Evolutionary conservation across 2,797 vertebrate species (phyloP).

Genomic region (Staurois parvus): DNA sequence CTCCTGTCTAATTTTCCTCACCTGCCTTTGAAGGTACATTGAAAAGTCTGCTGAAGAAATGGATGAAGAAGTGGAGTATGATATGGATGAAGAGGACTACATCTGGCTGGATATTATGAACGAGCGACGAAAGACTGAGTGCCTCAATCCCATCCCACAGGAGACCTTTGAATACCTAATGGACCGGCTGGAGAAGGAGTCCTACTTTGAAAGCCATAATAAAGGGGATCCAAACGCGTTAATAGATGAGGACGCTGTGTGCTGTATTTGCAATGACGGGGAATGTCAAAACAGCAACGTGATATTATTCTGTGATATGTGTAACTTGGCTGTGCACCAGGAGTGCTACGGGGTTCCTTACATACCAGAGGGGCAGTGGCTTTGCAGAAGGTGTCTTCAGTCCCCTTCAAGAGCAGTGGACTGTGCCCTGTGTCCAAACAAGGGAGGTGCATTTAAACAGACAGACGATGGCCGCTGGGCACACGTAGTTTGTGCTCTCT

Average conservation of each 20-base stretch:
- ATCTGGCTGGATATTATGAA: conserved; percentile 99
- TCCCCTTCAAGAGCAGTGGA: conserved; percentile 96
- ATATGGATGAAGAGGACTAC: conserved; percentile 98
- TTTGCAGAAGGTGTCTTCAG: conserved; percentile 96
- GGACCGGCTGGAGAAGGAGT: conserved; percentile 98
- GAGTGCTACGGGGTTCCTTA: conserved; percentile 99
- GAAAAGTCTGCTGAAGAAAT: conserved; percentile 98
- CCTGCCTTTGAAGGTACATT: conserved; percentile 84
- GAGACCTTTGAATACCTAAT: conserved; percentile 98
- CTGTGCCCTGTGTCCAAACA: conserved; percentile 97
- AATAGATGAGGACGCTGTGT: conserved; percentile 96
- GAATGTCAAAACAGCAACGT: conserved; percentile 99
- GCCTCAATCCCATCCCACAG: conserved; percentile 93
- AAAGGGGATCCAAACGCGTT: conserved; percentile 95
- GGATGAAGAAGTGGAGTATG: conserved; percentile 98
- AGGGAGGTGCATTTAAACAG: conserved; percentile 98
- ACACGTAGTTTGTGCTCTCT: conserved; percentile 96
- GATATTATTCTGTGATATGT: conserved; percentile 99
- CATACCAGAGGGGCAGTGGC: conserved; percentile 98
- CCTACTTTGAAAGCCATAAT: conserved; percentile 98
- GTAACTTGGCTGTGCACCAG: conserved; percentile 97
- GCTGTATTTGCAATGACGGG: conserved; percentile 97
- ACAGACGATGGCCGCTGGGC: conserved; percentile 98
- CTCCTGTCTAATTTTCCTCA: not conserved
- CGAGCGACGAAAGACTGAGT: conserved; percentile 90